A percentile compares a stretch with the other conserved stretches of the same genome.
Evolutionary conservation across 2,888 invertebrate species (phyloP).

Genomic region (Nymphalis urticae): DNA sequence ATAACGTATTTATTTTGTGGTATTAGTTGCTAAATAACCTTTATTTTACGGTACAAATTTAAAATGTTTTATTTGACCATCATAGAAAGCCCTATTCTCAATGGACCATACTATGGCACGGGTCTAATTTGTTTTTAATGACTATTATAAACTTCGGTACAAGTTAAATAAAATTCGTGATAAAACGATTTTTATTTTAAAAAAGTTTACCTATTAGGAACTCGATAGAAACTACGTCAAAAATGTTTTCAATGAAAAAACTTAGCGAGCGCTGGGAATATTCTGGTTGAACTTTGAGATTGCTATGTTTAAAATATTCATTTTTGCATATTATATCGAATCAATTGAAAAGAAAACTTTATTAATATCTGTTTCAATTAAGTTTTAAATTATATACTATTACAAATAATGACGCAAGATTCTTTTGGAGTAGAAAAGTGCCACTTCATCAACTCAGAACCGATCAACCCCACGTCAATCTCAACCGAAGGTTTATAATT

Average conservation of each 20-base stretch:
- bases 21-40: background rate
- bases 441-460: too few species aligned
- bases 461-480: too few species aligned
- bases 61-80: constrained; percentile 6
- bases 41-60: constrained; percentile 13
- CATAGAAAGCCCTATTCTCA: constrained; percentile 1
- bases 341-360: constrained; percentile 12
- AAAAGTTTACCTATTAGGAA: constrained; percentile 42
- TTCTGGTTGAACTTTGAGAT: constrained; percentile 34
- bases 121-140: constrained; percentile 23
- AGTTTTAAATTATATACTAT: background rate
- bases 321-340: constrained; percentile 21
- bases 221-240: constrained; percentile 41
- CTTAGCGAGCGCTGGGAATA: constrained; percentile 35
- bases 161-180: constrained; percentile 31
- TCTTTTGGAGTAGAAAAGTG: too few species aligned
- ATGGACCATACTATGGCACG: background rate
- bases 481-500: too few species aligned
- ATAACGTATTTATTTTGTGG: constrained; percentile 13
- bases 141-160: constrained; percentile 8
- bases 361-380: background rate
- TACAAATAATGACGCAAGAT: background rate
- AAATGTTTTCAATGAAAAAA: constrained; percentile 38
- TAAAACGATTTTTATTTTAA: constrained; percentile 34
- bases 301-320: constrained; percentile 33